Base-by-base conservation (phyloP, 1,140 invertebrate species). In the Brachionus plicatilis region DNA sequence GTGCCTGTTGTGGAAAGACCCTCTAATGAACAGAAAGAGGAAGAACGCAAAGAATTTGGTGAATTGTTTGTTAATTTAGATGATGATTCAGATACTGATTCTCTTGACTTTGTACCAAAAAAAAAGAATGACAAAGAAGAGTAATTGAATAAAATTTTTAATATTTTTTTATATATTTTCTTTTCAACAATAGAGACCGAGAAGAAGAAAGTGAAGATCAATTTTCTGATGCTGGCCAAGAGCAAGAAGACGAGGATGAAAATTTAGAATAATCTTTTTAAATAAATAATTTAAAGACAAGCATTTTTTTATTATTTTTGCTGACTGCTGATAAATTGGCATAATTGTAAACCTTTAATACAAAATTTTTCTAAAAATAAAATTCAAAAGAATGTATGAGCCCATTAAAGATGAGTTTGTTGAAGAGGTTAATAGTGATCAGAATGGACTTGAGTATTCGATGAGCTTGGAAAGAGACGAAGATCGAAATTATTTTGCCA, bases 41-140 rank as follows among this genome's bases (percentile, higher is more conserved):
- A 86, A 66, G 87, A 88, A 41, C 86, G 86, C 85, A 84, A 87
- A 85, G 86, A 88, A 75, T 88, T 88, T 79, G 86, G 85, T 20
- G 87, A 85, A 27, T 80, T 88, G 50, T 88, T 88, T 86, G 87
- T 87, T 24, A 66, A 65, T 8, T 86, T 87, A 60, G 86, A 85
- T 53, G 86, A 87, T 68, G 87, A 88, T 45, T 84, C 84, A 60
- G 87, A 87, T 17, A 87, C 87, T 60, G 86, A 87, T 79, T 86
- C 87, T 65, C 82, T 85, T 29, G 83, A 86, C 60, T 53, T 66
- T 45, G 33, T 85, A 66, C 76, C 80, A 17, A 72, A 72, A 60
- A 85, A 43, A 27, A 70, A 45, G 50, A 53, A 5, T 29, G 37
- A 83, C 12, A 24, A 72, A 14, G 33, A 66, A 78, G 27, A 43